Conservation (phyloP, 2,797 vertebrate genomes). For the Spinus olivaceus region DNA sequence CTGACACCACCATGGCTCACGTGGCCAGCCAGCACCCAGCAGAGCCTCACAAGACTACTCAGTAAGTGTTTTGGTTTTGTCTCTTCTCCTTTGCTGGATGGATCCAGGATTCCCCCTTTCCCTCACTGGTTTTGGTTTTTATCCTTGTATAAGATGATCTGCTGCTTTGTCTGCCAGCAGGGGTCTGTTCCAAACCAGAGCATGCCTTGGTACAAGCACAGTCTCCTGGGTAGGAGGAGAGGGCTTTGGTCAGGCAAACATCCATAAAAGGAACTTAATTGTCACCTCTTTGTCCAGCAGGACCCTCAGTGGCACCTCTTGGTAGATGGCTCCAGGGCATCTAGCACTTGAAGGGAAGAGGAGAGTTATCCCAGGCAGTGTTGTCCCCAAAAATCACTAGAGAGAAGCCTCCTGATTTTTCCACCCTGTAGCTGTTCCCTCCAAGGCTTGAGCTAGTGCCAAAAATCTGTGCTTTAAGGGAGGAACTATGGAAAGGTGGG, state of each 20-base stretch:
- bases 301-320: not conserved
- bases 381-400: not conserved
- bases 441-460: not conserved
- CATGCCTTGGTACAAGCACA: fast-evolving
- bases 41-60: slow-evolving; percentile 78
- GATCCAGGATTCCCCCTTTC: not conserved
- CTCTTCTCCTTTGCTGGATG: not conserved
- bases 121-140: not conserved
- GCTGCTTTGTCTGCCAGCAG: not conserved
- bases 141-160: not conserved
- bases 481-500: not conserved
- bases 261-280: not conserved
- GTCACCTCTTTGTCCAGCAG: not conserved
- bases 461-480: not conserved
- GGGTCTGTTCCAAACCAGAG: not conserved
- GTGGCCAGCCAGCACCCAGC: slow-evolving; percentile 84
- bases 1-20: slow-evolving; percentile 83
- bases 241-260: not conserved
- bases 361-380: not conserved
- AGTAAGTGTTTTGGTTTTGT: slow-evolving; percentile 78
- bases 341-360: not conserved
- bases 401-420: not conserved
- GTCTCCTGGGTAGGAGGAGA: not conserved
- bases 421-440: not conserved
- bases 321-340: not conserved